phyloP scores from a whole-genome alignment of 2,113 vertebrate genomes.

The Dendropsophus ebraccatus region DNA sequence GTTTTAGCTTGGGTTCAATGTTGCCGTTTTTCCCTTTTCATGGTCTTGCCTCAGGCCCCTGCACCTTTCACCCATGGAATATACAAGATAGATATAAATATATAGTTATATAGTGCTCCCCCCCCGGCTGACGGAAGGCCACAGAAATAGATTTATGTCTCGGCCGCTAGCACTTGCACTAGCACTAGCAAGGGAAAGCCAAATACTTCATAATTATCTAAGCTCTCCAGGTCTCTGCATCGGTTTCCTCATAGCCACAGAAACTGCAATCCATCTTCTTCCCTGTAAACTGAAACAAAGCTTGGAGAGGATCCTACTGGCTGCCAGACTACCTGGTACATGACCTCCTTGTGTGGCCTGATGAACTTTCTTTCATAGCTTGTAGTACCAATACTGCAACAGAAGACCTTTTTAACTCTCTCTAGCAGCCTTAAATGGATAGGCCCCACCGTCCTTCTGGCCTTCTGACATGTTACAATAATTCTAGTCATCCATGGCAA shows the following conservation, averaged over 20 bases:
- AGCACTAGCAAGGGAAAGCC: no score
- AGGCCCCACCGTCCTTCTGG: no score
- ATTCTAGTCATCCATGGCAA: no score
- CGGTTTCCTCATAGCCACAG: slow-evolving; percentile 13
- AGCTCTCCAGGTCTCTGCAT: slow-evolving; percentile 14
- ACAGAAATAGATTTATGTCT: slow-evolving; percentile 45
- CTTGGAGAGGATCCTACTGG: slow-evolving; percentile 8
- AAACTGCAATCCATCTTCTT: slow-evolving; percentile 38
- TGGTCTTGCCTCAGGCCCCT: neutral
- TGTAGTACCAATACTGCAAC: no score
- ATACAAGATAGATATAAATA: neutral
- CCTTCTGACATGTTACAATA: no score
- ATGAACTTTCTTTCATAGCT: neutral
- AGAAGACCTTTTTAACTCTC: no score
- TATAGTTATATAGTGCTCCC: neutral
- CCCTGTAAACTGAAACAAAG: slow-evolving; percentile 8
- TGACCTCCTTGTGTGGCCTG: neutral
- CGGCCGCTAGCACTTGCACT: slow-evolving; percentile 27
- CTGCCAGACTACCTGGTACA: neutral
- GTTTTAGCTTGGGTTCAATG: neutral
- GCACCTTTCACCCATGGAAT: neutral
- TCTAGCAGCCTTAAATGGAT: no score
- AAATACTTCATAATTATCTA: slow-evolving; percentile 58
- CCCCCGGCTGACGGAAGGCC: slow-evolving; percentile 35
- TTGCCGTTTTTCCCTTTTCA: neutral